Evolutionary conservation across 2,797 vertebrate species (phyloP).

Genomic region (Sciurus vulgaris): DNA sequence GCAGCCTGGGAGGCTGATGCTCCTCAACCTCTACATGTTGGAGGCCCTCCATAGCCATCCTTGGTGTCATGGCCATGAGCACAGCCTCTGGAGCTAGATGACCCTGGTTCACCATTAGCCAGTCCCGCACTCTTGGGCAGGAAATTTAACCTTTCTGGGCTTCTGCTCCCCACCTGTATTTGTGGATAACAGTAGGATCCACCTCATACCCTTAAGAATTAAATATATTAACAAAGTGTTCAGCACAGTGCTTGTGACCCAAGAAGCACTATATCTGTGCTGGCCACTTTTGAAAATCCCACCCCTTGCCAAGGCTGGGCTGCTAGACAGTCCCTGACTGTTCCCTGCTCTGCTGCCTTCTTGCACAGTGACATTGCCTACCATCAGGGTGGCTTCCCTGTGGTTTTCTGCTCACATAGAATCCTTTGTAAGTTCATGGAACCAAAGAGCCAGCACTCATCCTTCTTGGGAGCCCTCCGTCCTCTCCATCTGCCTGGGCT

Average conservation of each 20-base stretch:
- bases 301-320: neutral
- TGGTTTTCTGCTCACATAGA: neutral
- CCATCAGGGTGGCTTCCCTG: neutral
- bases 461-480: neutral
- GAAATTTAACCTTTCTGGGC: neutral
- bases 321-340: neutral
- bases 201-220: neutral
- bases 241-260: neutral
- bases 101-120: neutral
- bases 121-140: neutral
- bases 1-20: neutral
- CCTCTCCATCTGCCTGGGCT: neutral
- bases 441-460: neutral
- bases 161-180: neutral
- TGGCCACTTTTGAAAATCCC: neutral
- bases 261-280: neutral
- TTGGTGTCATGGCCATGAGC: neutral
- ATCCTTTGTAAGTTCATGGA: neutral
- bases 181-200: neutral
- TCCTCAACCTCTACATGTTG: rapidly evolving
- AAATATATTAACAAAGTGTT: neutral
- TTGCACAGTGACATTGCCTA: neutral
- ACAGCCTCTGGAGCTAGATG: neutral
- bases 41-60: neutral
- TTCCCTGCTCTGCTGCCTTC: neutral